A percentile compares a stretch with the other conserved stretches of the same genome.
phyloP scores from a whole-genome alignment of 2,888 invertebrate genomes.

The Aleiodes testaceus region DNA sequence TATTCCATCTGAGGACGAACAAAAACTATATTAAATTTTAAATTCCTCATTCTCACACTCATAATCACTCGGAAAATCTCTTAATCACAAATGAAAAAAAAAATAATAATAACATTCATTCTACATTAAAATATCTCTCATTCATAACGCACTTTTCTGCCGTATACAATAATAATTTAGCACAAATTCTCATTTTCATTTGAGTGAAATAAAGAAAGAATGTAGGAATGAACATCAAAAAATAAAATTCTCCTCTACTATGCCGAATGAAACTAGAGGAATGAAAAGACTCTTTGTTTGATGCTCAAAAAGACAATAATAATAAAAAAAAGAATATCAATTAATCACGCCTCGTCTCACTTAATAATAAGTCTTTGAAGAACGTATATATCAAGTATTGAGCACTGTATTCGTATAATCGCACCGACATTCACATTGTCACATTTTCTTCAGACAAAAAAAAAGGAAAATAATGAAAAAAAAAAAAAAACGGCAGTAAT shows the following conservation, averaged over 20 bases:
- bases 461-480: slow-evolving; percentile 8
- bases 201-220: too few relatives aligned
- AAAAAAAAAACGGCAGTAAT: slow-evolving; percentile 7
- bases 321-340: slow-evolving; percentile 14
- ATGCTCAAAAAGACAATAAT: not conserved
- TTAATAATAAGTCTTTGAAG: slow-evolving; percentile 19
- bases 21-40: too few relatives aligned
- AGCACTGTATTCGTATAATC: slow-evolving; percentile 30
- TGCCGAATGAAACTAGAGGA: not conserved
- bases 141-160: too few relatives aligned
- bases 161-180: not conserved
- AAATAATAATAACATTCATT: too few relatives aligned
- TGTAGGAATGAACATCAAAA: too few relatives aligned
- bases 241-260: not conserved
- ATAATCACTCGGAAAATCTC: too few relatives aligned
- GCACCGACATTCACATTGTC: slow-evolving; percentile 7
- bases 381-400: slow-evolving; percentile 23
- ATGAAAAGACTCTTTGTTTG: slow-evolving; percentile 3
- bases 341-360: slow-evolving; percentile 22
- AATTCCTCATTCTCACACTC: too few relatives aligned
- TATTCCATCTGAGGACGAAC: slow-evolving; percentile 23
- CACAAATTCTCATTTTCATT: not conserved
- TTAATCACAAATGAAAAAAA: too few relatives aligned
- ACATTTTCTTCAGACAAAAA: slow-evolving; percentile 6
- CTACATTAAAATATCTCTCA: too few relatives aligned